Conservation (phyloP, 2,113 vertebrate genomes). For the Regulus satrapa region DNA sequence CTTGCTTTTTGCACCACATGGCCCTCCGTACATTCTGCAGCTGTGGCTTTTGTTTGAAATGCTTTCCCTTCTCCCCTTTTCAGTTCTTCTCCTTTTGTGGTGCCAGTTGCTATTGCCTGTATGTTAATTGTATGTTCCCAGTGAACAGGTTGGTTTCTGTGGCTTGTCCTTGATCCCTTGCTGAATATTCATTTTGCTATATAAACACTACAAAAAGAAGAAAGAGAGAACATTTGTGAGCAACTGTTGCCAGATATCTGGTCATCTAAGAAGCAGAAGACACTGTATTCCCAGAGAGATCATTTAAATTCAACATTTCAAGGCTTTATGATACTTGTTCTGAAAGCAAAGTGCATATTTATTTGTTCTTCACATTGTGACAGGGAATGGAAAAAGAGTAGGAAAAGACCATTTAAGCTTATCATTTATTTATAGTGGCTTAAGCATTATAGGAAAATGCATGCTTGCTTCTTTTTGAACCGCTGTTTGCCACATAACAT, state of each 20-base stretch:
- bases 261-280: constrained; percentile 41
- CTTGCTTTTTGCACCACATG: not conserved
- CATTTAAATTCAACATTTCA: not conserved
- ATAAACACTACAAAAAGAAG: not conserved
- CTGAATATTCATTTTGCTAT: constrained; percentile 39
- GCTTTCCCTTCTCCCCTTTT: not conserved
- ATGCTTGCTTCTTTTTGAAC: not conserved
- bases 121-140: not conserved
- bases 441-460: not conserved
- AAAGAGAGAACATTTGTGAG: not conserved
- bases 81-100: not conserved
- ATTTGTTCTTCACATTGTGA: not conserved
- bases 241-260: constrained; percentile 33
- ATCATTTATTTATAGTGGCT: not conserved
- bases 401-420: not conserved
- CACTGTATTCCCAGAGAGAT: not conserved
- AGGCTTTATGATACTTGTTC: constrained; percentile 26
- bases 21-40: rapidly evolving
- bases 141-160: constrained; percentile 6
- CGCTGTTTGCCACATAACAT: not conserved
- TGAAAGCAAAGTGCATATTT: not conserved
- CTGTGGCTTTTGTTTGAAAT: not conserved
- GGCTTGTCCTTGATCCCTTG: not conserved
- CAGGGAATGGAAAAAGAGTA: not conserved
- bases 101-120: not conserved